Conservation (phyloP, 2,797 vertebrate species). For the Danio aesculapii region DNA sequence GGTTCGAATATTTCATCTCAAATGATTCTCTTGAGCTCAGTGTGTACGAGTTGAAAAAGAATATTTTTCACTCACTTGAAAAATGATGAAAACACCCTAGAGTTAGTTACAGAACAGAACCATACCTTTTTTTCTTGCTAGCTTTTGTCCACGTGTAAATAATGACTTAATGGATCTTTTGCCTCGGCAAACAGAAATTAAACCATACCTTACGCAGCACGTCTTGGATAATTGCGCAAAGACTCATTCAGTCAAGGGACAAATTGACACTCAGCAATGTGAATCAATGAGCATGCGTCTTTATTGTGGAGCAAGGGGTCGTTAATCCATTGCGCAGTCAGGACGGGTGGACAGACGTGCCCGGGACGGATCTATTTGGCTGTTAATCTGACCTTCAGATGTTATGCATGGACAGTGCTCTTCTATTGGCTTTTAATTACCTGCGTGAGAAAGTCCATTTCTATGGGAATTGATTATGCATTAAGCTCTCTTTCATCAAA, state of each 20-base stretch:
- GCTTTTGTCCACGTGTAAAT: constrained; percentile 29
- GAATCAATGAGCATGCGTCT: constrained; percentile 51
- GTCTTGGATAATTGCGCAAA: constrained; percentile 49
- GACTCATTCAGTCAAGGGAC: constrained; percentile 52
- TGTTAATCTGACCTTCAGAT: constrained; percentile 52
- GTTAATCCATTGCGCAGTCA: constrained; percentile 32
- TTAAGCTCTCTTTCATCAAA: constrained; percentile 38
- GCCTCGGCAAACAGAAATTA: constrained; percentile 51
- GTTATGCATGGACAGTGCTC: constrained; percentile 31
- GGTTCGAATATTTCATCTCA: constrained; percentile 12
- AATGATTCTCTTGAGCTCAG: constrained; percentile 5
- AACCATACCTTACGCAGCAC: constrained; percentile 40
- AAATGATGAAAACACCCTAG: neutral
- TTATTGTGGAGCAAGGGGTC: constrained; percentile 8
- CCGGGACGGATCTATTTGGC: constrained; percentile 21
- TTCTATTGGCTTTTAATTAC: constrained; percentile 58
- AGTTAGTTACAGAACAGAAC: neutral
- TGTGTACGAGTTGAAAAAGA: neutral
- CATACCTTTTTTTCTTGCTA: neutral
- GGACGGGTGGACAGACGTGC: constrained; percentile 22
- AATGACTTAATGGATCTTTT: constrained; percentile 48
- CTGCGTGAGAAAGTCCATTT: constrained; percentile 48
- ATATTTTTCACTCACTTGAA: neutral
- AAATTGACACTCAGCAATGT: constrained; percentile 55
- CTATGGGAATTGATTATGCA: constrained; percentile 54